These are phyloP conservation scores for Drosophila pachea DNA, from an alignment of 1,140 invertebrate genomes.

Conservation along the genomic window DNA sequence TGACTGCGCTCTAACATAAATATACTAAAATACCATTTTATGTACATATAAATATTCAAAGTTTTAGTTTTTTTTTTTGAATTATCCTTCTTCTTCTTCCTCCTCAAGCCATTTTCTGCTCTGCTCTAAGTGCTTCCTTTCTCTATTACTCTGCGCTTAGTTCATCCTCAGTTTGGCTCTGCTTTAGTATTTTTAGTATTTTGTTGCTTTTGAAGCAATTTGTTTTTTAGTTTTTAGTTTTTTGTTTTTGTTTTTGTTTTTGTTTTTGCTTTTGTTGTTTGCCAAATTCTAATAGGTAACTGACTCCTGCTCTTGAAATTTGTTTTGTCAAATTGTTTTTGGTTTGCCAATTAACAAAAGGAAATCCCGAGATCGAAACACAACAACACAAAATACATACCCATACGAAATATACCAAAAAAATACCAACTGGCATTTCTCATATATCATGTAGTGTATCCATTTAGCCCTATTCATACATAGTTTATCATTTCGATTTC, in stretches of 20 bases:
- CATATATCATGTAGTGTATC: conserved; percentile 17
- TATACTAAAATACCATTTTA: conserved; percentile 70
- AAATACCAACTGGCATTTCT: conserved; percentile 26
- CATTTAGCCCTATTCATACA: conserved; percentile 15
- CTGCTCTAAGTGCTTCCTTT: conserved; percentile 40
- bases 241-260: conserved; percentile 38
- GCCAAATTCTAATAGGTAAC: conserved; percentile 78
- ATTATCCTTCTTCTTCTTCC: conserved; percentile 2
- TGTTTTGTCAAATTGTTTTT: conserved; percentile 65
- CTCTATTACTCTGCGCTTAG: conserved; percentile 24
- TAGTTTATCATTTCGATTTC: conserved; percentile 10
- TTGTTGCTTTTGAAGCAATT: conserved; percentile 73
- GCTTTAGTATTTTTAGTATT: conserved; percentile 42
- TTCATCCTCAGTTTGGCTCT: conserved; percentile 24
- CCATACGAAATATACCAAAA: conserved; percentile 26
- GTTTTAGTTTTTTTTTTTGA: conserved; percentile 18
- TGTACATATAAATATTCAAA: conserved; percentile 57
- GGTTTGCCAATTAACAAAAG: conserved; percentile 73
- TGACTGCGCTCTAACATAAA: conserved; percentile 67
- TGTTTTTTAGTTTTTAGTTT: conserved; percentile 30
- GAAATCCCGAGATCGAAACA: conserved; percentile 46
- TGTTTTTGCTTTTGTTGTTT: conserved; percentile 40
- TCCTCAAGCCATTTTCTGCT: conserved; percentile 50
- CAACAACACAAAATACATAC: conserved; percentile 46
- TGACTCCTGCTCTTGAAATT: conserved; percentile 74